Evolutionary conservation across 2,797 vertebrate genomes (phyloP), one percentile per base, ranked within the genome.

Genomic region (Cyclopterus lumpus): DNA sequence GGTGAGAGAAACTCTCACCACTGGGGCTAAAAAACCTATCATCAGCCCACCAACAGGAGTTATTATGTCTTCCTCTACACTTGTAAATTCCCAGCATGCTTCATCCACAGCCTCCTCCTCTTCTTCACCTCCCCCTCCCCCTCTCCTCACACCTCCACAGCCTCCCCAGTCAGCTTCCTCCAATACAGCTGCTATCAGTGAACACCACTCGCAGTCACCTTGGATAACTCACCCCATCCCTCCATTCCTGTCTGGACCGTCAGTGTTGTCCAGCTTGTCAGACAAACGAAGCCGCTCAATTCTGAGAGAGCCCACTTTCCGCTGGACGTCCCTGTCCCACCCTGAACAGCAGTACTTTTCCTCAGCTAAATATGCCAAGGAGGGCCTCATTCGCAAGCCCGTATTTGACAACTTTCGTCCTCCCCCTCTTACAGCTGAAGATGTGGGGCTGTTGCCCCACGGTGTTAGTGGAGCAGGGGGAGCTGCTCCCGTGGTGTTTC

Each of bases 301-400:
- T 85, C 91, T 99, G 77, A 95, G 97, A 57, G 97, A 99, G 83
- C 98, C 98, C 0, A 99, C 97, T 0, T 99, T 99, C 77, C 95
- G 97, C 66, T 99, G 98, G 98, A 99, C 96, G 10, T 99, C 98
- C 3, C 92, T 96, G 87, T 96, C 97, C 73, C 94, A 97, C 76
- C 95, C 96, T 9, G 97, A 97, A 74, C 96, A 96, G 6, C 97
- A 96, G 85, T 99, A 96, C 93, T 99, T 99, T 89, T 99, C 98
- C 70, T 99, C 98, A 76, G 98, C 98, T 65, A 99, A 99, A 88
- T 99, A 99, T 81, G 98, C 98, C 95, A 99, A 99, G 96, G 98
- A 99, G 93, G 98, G 98, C 77, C 97, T 99, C 48, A 99, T 99
- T 71, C 96, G 98, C 72, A 99, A 99, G 89, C 98, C 98, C 0